phyloP scores from a whole-genome alignment of 2,113 vertebrate species.

The Macaca fascicularis region T2T-MFA8v1.1 NC_088385.1:33035001-33035500 shows the following conservation, averaged over 20 bases:
- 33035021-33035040: not conserved
- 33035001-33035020: too few species aligned
- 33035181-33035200: not conserved
- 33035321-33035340: not conserved
- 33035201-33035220: not conserved
- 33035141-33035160: not conserved
- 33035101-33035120: not conserved
- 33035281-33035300: not conserved
- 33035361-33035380: not conserved
- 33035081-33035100: not conserved
- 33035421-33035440: not conserved
- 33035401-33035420: not conserved
- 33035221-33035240: not conserved
- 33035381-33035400: not conserved
- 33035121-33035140: not conserved
- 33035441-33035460: not conserved
- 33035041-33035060: not conserved
- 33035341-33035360: not conserved
- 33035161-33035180: not conserved
- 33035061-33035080: not conserved
- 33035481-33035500: not conserved
- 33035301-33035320: not conserved
- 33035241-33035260: not conserved
- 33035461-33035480: not conserved
- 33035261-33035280: not conserved